Base-by-base conservation (phyloP, 2,113 vertebrate genomes). In the Laterallus jamaicensis region DNA sequence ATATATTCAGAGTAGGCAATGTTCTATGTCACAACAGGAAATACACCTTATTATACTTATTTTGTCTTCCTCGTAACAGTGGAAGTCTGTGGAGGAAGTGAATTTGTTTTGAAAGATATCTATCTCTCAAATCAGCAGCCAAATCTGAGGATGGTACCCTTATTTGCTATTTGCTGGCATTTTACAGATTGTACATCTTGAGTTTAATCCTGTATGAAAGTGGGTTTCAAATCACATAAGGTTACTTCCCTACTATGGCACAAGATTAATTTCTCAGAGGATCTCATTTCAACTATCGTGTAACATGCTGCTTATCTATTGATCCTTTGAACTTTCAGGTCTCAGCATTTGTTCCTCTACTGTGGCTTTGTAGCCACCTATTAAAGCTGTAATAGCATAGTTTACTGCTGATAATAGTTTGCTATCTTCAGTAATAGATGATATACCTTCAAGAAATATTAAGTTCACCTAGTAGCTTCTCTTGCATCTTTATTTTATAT, bases 311-410 rank as follows among this genome's bases (percentile, higher is more conserved):
- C 87, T 95, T 92, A 84, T 73, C 95, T 97, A 82, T 63, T 71
- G 87, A 97, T 95, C 88, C 96, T 97, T 97, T 94, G 83, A 97
- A 96, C 94, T 97, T 97, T 96, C 59, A 82, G 84, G 92, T 96
- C 90, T 95, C 96, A 95, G 87, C 55, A 81, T 94, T 97, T 97
- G 84, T 97, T 97, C 78, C 78, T 96, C 88, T 91, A 71, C 89
- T 31, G 22, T 96, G 93, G 83, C 86, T 97, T 96, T 97, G 76
- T 95, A 97, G 91, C 71, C 79, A 93, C 67, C 44, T 95, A 92
- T 97, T 97, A 97, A 78, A 91, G 82, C 80, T 95, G 90, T 94
- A 97, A 93, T 95, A 97, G 88, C 94, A 94, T 63, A 92, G 77
- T 95, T 97, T 96, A 94, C 73, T 88, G 90, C 82, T 94, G 88